These are phyloP conservation scores for Pristionchus entomophagus DNA, from an alignment of 2,888 invertebrate genomes.

Conservation along the genomic window DNA sequence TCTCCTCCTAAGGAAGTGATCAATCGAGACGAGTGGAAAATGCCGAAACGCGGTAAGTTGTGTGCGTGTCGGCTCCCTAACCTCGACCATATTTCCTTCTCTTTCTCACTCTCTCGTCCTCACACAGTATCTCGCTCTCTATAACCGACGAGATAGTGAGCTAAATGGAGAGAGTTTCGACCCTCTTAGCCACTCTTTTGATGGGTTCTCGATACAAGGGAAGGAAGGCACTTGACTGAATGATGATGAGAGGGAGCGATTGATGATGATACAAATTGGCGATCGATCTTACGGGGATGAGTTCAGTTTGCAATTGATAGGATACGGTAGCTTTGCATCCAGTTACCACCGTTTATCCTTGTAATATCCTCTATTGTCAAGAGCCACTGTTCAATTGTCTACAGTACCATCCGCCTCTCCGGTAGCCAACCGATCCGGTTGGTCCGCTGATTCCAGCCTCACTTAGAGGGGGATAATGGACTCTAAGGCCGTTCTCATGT, in stretches of 20 bases:
- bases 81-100: not conserved
- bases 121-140: not conserved
- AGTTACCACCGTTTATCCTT: not conserved
- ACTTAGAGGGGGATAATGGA: not conserved
- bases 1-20: slow-evolving; percentile 8
- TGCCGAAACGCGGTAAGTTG: slow-evolving; percentile 30
- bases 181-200: not conserved
- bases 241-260: not conserved
- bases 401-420: no score
- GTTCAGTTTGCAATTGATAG: no score
- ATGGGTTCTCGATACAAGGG: slow-evolving; percentile 28
- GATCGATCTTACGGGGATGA: not conserved
- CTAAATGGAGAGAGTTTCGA: not conserved
- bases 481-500: slow-evolving; percentile 25
- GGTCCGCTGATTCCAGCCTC: no score
- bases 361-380: no score
- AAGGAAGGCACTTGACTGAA: slow-evolving; percentile 11
- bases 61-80: not conserved
- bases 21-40: slow-evolving; percentile 1
- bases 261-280: not conserved
- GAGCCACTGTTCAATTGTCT: no score
- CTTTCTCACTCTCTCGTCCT: not conserved
- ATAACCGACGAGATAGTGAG: not conserved
- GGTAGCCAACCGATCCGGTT: no score
- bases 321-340: no score